Conservation (phyloP, 1,140 invertebrate species). For the Meloidogyne exigua region DNA sequence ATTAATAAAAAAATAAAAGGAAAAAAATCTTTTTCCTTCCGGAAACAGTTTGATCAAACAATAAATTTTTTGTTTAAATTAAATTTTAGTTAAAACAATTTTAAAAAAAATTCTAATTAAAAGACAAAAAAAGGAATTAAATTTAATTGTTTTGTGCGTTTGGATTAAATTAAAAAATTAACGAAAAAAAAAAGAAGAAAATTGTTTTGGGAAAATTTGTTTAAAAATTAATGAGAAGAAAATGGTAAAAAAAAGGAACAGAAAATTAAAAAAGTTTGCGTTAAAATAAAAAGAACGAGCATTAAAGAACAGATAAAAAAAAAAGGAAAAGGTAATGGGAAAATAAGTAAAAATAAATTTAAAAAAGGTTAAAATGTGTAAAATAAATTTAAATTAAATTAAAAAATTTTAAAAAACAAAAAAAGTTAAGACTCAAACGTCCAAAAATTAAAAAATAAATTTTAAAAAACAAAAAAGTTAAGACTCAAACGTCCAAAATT, state of each 20-base stretch:
- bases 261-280: not conserved
- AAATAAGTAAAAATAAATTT: not conserved
- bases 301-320: not conserved
- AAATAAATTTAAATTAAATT: not conserved
- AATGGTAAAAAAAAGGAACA: not conserved
- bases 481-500: no score
- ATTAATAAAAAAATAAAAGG: not conserved
- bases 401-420: not conserved
- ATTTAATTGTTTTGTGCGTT: slow-evolving; percentile 6
- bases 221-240: not conserved
- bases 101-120: not conserved
- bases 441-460: not conserved
- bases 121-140: not conserved
- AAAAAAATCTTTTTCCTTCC: no score
- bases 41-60: not conserved
- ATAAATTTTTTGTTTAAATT: slow-evolving; percentile 2
- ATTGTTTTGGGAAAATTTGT: not conserved
- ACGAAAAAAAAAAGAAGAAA: not conserved
- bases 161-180: slow-evolving; percentile 2
- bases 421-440: no score
- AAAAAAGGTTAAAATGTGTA: not conserved
- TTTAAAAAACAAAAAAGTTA: not conserved
- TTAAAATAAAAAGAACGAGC: not conserved
- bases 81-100: not conserved
- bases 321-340: not conserved